phyloP scores from a whole-genome alignment of 1,140 invertebrate genomes.

The Anoplolepis gracilipes region DNA sequence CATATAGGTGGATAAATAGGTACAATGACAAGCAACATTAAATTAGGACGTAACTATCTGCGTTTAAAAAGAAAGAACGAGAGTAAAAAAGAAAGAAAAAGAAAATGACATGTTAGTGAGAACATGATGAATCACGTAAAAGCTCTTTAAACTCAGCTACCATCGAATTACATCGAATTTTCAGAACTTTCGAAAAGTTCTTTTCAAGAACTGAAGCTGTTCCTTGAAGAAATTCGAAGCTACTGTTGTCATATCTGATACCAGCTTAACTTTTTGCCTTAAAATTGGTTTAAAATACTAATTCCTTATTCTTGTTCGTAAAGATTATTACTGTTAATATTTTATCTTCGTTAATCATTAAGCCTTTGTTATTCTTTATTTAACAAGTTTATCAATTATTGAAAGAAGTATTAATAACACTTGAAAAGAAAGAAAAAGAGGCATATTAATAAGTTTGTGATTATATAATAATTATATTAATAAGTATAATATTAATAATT shows the following conservation, averaged over 20 bases:
- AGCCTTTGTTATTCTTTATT: background rate
- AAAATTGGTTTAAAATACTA: background rate
- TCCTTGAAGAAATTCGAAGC: constrained; percentile 35
- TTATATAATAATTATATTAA: background rate
- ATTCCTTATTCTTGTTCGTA: constrained; percentile 11
- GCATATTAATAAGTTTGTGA: too few relatives aligned
- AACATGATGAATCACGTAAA: constrained; percentile 47
- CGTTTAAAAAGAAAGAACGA: background rate
- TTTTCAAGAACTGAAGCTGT: constrained; percentile 20
- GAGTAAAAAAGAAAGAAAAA: background rate
- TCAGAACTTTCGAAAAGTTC: constrained; percentile 51
- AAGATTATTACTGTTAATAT: constrained; percentile 14
- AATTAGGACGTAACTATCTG: constrained; percentile 62
- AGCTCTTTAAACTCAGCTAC: constrained; percentile 61
- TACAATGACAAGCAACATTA: constrained; percentile 60
- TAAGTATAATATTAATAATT: background rate
- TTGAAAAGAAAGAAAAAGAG: too few relatives aligned
- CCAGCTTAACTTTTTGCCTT: background rate
- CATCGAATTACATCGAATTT: constrained; percentile 69
- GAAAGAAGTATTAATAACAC: background rate
- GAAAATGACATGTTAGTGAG: constrained; percentile 45
- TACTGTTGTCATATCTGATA: background rate
- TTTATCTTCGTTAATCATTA: background rate
- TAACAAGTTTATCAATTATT: background rate
- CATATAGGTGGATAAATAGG: constrained; percentile 63